Conservation (phyloP, 1,140 invertebrate genomes). For the Rhynchophorus ferrugineus region DNA sequence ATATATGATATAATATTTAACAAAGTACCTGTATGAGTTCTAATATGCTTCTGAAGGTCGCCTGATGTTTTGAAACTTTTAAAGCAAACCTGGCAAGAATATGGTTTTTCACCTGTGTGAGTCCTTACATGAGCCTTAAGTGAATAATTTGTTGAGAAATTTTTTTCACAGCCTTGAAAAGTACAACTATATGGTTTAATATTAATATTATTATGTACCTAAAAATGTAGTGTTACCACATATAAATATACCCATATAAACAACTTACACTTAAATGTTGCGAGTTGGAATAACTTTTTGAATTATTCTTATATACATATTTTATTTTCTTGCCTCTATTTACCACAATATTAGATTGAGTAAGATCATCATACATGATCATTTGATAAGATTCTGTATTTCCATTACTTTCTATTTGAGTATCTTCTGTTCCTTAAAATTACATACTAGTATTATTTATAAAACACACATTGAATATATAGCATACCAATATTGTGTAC, state of each 20-base stretch:
- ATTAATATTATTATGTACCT: constrained; percentile 54
- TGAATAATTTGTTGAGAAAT: constrained; percentile 62
- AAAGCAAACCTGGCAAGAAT: constrained; percentile 44
- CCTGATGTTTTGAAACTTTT: constrained; percentile 51
- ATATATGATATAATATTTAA: too few species aligned
- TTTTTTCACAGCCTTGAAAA: constrained; percentile 52
- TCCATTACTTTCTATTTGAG: not conserved
- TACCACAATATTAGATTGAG: not conserved
- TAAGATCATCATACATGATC: constrained; percentile 7
- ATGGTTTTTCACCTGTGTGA: constrained; percentile 46
- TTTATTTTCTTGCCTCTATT: constrained; percentile 22
- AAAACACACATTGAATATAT: not conserved
- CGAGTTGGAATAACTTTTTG: constrained; percentile 47
- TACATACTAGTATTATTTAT: not conserved
- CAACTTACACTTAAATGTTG: constrained; percentile 50
- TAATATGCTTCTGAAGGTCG: constrained; percentile 30
- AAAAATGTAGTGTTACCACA: constrained; percentile 28
- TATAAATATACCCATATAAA: constrained; percentile 8
- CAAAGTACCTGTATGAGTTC: constrained; percentile 47
- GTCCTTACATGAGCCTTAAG: constrained; percentile 52
- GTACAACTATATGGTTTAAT: constrained; percentile 55
- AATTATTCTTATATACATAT: constrained; percentile 47
- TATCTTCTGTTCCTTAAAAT: constrained; percentile 3
- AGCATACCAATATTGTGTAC: not conserved
- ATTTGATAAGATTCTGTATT: constrained; percentile 9